These are phyloP conservation scores for Sepioteuthis lessoniana DNA, from an alignment of 2,888 invertebrate species.

Conservation along the genomic window DNA sequence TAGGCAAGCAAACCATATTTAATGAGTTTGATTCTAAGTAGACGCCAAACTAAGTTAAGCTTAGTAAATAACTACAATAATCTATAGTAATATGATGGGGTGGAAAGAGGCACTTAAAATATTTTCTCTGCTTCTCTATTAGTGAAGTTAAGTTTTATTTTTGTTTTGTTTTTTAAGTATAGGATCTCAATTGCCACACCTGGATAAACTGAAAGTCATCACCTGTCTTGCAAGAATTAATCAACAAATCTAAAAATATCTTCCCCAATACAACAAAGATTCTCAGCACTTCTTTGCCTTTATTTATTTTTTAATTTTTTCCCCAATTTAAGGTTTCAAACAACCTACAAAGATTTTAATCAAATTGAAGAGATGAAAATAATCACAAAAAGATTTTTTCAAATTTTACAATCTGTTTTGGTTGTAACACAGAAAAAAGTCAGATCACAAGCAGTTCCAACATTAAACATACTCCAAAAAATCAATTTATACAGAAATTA, in stretches of 20 bases:
- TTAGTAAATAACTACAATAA: no score
- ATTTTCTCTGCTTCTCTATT: neutral
- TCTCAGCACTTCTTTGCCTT: no score
- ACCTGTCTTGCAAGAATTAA: neutral
- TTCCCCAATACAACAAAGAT: no score
- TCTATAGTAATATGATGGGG: no score
- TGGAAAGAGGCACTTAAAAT: neutral
- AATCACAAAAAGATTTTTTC: neutral
- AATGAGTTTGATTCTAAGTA: no score
- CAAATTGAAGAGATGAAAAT: neutral
- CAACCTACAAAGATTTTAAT: neutral
- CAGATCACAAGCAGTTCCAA: neutral
- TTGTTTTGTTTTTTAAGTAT: neutral
- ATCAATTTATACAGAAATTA: neutral
- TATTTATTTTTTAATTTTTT: neutral
- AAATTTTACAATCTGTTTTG: neutral
- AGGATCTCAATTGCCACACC: neutral
- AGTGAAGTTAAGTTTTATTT: neutral
- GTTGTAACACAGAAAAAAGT: neutral
- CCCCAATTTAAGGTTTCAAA: neutral
- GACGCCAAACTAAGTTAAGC: no score
- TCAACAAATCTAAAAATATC: no score
- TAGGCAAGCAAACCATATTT: no score
- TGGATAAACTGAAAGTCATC: neutral
- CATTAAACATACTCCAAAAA: neutral